A percentile compares a stretch with the other conserved stretches of the same genome.
Conservation (phyloP, 2,888 invertebrate species). For the Tanytarsus gracilentus region DNA sequence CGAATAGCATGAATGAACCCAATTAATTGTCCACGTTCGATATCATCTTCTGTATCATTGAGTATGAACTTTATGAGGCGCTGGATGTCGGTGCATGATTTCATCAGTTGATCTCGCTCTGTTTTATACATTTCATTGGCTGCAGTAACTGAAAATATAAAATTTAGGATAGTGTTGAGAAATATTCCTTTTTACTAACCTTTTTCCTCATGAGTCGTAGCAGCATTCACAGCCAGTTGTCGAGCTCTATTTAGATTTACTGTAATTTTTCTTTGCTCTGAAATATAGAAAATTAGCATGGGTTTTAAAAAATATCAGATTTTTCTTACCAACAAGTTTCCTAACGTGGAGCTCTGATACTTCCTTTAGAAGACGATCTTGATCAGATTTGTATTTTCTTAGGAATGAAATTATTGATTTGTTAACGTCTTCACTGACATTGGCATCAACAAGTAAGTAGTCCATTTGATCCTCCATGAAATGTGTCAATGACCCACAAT, state of each 20-base stretch:
- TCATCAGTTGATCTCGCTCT: slow-evolving; percentile 7
- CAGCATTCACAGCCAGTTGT: background rate
- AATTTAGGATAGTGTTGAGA: background rate
- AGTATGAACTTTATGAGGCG: slow-evolving; percentile 22
- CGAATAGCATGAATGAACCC: slow-evolving; percentile 19
- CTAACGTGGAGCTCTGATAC: background rate
- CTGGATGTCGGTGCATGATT: background rate
- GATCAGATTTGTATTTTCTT: slow-evolving; percentile 1
- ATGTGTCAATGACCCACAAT: background rate
- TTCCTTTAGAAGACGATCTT: background rate
- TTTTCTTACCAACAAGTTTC: slow-evolving; percentile 12
- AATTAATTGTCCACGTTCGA: background rate
- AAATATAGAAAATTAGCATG: background rate
- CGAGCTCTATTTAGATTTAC: background rate
- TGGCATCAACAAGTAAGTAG: slow-evolving; percentile 6
- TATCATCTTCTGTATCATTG: slow-evolving; percentile 10
- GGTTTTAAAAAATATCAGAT: background rate
- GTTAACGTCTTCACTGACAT: background rate
- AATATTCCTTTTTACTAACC: background rate
- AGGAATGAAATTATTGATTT: background rate
- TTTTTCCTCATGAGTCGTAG: too few relatives aligned
- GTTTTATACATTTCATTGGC: background rate
- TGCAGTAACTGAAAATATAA: background rate
- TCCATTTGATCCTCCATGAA: slow-evolving; percentile 15
- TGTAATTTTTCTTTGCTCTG: slow-evolving; percentile 2